These are phyloP conservation scores for Hypomesus transpacificus DNA, from an alignment of 2,113 vertebrate genomes.

Conservation along the genomic window DNA sequence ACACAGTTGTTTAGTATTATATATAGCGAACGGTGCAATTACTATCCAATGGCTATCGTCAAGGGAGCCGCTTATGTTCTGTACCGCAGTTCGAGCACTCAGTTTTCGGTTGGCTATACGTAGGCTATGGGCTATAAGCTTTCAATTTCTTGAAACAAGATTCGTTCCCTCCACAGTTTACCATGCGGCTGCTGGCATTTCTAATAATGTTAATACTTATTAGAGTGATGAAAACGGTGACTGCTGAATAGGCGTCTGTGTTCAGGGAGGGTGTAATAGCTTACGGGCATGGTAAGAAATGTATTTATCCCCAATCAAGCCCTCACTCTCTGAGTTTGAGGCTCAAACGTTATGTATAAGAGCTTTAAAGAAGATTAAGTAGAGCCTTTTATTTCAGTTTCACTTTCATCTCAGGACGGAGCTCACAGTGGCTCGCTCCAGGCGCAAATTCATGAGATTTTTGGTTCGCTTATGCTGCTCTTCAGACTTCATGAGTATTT, in stretches of 20 bases:
- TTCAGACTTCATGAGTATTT: constrained; percentile 77
- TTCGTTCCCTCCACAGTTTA: constrained; percentile 76
- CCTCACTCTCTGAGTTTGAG: constrained; percentile 87
- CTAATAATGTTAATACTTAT: constrained; percentile 98
- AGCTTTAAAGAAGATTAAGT: constrained; percentile 99
- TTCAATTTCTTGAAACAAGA: constrained; percentile 78
- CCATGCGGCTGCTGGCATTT: constrained; percentile 82
- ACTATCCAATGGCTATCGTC: too few species aligned
- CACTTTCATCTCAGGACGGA: constrained; percentile 98
- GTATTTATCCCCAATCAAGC: constrained; percentile 97
- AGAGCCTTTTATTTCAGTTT: constrained; percentile 95
- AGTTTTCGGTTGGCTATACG: too few species aligned
- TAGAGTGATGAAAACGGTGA: constrained; percentile 90
- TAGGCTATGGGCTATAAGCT: constrained; percentile 56
- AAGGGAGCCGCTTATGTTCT: too few species aligned
- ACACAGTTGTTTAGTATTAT: too few species aligned
- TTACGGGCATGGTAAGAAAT: constrained; percentile 90
- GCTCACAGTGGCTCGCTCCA: constrained; percentile 89
- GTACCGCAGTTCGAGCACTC: too few species aligned
- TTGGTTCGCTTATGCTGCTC: constrained; percentile 72
- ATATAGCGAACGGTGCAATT: too few species aligned
- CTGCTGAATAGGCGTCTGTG: constrained; percentile 88
- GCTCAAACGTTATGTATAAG: constrained; percentile 93
- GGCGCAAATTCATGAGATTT: constrained; percentile 87
- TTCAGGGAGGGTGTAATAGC: constrained; percentile 92